phyloP scores from a whole-genome alignment of 2,113 vertebrate genomes.

The Illadopsis cleaveri region DNA sequence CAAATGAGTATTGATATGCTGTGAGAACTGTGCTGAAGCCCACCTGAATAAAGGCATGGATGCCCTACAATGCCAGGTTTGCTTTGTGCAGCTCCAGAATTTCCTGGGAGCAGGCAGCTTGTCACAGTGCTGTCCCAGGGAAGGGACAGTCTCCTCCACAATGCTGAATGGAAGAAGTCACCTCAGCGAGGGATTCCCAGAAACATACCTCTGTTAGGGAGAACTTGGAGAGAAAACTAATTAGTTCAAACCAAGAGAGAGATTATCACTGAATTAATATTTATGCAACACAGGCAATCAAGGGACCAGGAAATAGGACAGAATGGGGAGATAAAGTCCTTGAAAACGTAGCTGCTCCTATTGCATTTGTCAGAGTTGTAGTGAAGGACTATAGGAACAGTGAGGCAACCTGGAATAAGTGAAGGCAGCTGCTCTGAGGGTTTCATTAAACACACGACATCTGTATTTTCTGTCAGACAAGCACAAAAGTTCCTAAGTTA shows the following conservation, averaged over 20 bases:
- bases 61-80: background rate
- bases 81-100: background rate
- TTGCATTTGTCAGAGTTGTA: background rate
- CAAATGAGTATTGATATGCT: rapidly evolving
- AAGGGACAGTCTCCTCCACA: background rate
- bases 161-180: background rate
- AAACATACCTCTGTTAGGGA: background rate
- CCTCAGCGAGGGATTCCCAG: background rate
- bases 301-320: background rate
- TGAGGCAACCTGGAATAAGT: background rate
- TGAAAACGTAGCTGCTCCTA: background rate
- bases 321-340: background rate
- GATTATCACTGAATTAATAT: background rate
- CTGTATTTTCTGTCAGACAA: background rate
- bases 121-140: background rate
- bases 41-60: background rate
- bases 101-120: background rate
- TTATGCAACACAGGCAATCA: background rate
- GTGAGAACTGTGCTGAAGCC: background rate
- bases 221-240: background rate
- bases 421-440: background rate
- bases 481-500: background rate
- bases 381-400: background rate
- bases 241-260: background rate
- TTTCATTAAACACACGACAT: background rate